Evolutionary conservation across 92 coral and sea anemone species (phyloP), one percentile per base, ranked within the genome.

Genomic region (Nematostella vectensis): DNA sequence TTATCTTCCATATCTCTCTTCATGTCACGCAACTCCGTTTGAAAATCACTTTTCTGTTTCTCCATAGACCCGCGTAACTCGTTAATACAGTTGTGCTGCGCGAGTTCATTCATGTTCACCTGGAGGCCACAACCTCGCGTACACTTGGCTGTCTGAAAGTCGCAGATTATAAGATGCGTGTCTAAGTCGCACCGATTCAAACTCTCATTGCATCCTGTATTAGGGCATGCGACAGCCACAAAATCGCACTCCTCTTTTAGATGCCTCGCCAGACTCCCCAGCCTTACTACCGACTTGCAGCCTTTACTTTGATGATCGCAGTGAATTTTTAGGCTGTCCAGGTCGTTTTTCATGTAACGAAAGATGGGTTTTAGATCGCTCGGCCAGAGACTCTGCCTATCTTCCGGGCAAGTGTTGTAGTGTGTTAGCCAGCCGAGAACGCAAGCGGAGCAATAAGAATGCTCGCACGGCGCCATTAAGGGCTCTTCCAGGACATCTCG

Each of bases 401-500:
- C 91, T 58, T 78, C 93, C 3, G 96, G 95, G 42, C 96, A 88
- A 15, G 82, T 71, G 50, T 83, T 81, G 68, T 80, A 77, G 73
- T 88, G 86, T 1, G 85, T 77, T 3, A 89, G 62, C 95, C 95
- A 85, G 17, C 82, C 80, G 31, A 76, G 71, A 3, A 79, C 74
- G 58, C 95, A 85, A 9, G 80, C 31, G 8, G 83, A 74, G 54
- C 96, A 89, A 49, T 64, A 89, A n/a, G 94, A 65, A 50, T 89
- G 96, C 42, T 89, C 89, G 47, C 95, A 80, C 0, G 89, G 96
- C 17, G 86, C 88, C 45, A 76, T 79, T 11, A 89, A 26, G 0
- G 96, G 96, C 27, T 89, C 96, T 55, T 89, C 95, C 43, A 85
- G 67, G 17, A 75, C 85, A 64, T 79, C 88, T 4, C 84, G 83